Base-by-base conservation (phyloP, 2,888 invertebrate species). In the Orchesellides sinensis region DNA sequence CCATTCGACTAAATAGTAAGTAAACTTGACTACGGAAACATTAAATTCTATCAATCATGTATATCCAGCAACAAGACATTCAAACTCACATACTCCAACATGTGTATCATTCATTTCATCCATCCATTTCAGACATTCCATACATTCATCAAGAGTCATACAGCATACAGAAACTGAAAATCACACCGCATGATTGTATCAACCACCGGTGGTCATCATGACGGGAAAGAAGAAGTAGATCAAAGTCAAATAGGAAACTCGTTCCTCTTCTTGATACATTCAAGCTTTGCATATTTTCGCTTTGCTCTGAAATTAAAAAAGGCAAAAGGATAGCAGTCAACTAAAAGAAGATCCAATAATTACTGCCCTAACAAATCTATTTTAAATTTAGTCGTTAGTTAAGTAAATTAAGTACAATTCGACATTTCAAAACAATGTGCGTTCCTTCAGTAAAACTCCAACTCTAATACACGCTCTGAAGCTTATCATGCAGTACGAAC, bases 71-170 rank as follows among this genome's bases (percentile, higher is more conserved):
- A n/a, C n/a, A n/a, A n/a, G n/a, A n/a, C n/a, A n/a, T n/a, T n/a
- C n/a, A n/a, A 70, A 52, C 54, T 35, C 70, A 70, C 70, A 56
- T 68, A n/a, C n/a, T n/a, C n/a, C n/a, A n/a, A n/a, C n/a, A n/a
- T 19, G 68, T 19, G 52, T 52, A 49, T 68, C 52, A 68, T 47
- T 66, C 66, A 66, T 47, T 45, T 66, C 66, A 59, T 59, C 59
- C 66, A 66, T 66, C 27, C 66, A 40, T 35, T 65, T 66, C 66
- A 49, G 49, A 66, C 66, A 66, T 68, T 52, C 49, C 68, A 68
- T n/a, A 40, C n/a, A 40, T 40, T n/a, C n/a, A n/a, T n/a, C n/a
- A n/a, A n/a, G n/a, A 19, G 32, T 61, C 61, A 29, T 29, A 59
- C 27, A 21, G 29, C n/a, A 61, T 23, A 17, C 49, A 49, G 49